phyloP scores from a whole-genome alignment of 2,113 vertebrate genomes.

The Monopterus albus region DNA sequence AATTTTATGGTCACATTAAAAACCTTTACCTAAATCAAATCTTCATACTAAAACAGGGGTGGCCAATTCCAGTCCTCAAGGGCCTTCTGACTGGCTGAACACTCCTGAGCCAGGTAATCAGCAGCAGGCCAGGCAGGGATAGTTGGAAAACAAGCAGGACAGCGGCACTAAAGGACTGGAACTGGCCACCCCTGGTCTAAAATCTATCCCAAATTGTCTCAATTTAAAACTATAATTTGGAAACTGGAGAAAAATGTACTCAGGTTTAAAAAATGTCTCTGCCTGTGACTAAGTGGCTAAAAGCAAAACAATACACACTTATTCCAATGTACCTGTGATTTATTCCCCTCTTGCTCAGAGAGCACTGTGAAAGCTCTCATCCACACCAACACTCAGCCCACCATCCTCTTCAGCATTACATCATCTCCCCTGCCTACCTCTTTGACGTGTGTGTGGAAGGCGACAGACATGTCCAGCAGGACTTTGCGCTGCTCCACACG shows the following conservation, averaged over 20 bases:
- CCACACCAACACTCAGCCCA: conserved; percentile 55
- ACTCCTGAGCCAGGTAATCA: too few relatives aligned
- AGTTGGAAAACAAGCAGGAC: too few relatives aligned
- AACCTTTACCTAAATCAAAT: neutral
- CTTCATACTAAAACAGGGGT: too few relatives aligned
- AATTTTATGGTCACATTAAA: neutral
- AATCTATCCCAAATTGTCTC: too few relatives aligned
- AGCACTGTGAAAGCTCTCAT: conserved; percentile 44
- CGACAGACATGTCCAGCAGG: conserved; percentile 98
- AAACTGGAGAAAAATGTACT: too few relatives aligned
- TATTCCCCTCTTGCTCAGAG: conserved; percentile 38
- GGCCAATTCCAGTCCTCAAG: too few relatives aligned
- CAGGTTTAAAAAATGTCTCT: too few relatives aligned
- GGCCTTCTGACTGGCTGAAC: too few relatives aligned
- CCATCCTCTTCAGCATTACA: conserved; percentile 56
- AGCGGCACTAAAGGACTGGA: too few relatives aligned
- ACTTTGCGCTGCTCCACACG: conserved; percentile 98
- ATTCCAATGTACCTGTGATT: conserved; percentile 33
- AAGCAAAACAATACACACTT: conserved; percentile 6
- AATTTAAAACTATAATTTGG: too few relatives aligned
- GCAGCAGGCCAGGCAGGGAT: too few relatives aligned
- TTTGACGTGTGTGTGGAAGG: conserved; percentile 98
- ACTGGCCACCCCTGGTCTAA: too few relatives aligned
- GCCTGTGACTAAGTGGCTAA: neutral
- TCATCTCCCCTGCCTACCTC: conserved; percentile 85